Evolutionary conservation across 2,797 vertebrate species (phyloP).

Genomic region (Brachymystax lenok): DNA sequence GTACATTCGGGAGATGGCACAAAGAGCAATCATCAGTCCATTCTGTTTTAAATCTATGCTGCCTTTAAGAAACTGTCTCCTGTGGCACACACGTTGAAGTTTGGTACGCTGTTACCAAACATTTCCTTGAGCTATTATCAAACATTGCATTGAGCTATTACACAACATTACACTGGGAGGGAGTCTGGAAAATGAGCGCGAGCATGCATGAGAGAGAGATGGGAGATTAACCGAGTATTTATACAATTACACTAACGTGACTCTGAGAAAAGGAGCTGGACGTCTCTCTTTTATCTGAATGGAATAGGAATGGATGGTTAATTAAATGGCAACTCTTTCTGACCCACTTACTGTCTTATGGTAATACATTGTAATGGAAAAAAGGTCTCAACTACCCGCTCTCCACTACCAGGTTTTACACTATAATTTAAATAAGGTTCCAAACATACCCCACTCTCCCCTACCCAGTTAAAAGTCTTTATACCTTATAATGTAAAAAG

Average conservation of each 20-base stretch:
- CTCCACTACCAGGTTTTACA: neutral
- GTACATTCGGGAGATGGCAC: neutral
- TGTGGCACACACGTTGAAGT: neutral
- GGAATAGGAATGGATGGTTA: conserved; percentile 17
- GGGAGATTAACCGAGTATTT: neutral
- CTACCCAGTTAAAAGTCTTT: neutral
- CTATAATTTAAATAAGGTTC: no score
- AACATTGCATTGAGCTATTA: neutral
- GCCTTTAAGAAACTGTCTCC: neutral
- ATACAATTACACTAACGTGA: neutral
- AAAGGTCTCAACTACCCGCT: neutral
- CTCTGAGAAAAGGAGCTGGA: neutral
- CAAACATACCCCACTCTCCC: no score
- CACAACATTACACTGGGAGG: neutral
- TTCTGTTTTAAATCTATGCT: neutral
- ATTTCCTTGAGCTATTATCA: neutral
- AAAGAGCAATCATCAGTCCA: neutral
- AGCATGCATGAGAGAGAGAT: neutral
- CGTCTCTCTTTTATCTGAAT: neutral
- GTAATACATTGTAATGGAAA: neutral
- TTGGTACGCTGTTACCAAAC: neutral
- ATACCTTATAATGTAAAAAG: no score
- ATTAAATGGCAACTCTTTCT: conserved; percentile 12
- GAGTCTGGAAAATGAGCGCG: neutral
- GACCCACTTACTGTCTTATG: neutral